Evolutionary conservation across 2,888 invertebrate species (phyloP), one percentile per base, ranked within the genome.

Genomic region (Sussaba pulchella): DNA sequence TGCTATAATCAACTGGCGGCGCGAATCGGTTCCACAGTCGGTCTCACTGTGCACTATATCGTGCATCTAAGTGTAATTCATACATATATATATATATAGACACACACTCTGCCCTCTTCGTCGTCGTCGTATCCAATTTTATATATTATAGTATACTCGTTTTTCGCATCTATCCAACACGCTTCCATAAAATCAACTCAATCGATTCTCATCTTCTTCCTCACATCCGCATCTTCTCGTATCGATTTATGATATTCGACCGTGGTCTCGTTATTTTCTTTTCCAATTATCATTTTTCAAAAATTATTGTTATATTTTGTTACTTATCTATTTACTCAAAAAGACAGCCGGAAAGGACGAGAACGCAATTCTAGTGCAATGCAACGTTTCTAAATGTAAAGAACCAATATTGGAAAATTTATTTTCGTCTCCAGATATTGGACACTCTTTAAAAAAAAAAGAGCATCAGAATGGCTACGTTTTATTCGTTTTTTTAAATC

Each of bases 1-100:
- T 87, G 85, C 83, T 83, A 83, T 85, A 84, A 87, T 87, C 83
- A 85, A 81, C 82, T 82, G 77, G 78, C 80, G 82, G 84, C 80
- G 80, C 71, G 80, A 80, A 80, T 80, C 80, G 80, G 61, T 67
- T 76, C 76, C 61, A 71, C 80, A 54, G 71, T 66, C 75, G 71
- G 75, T 80, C 67, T 72, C 47, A 31, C 73, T 45, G 57, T 61
- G 45, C 9, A 52, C 63, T 26, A 41, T 41, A 54, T 69, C 26
- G 14, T 54, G 31, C 67, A 24, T 69, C 21, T 43, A 39, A 41
- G 41, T 54, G 52, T 69, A 54, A 69, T 54, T 36, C 4, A 70
- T 69, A 76, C 64, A 41, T 61, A 36, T 19, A 45, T 50, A 70
- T n/a, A 26, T 50, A 50, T 61, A 31, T 67, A 36, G 21, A 43